Conservation (phyloP, 2,888 invertebrate species). For the Eupelmus urozonus region DNA sequence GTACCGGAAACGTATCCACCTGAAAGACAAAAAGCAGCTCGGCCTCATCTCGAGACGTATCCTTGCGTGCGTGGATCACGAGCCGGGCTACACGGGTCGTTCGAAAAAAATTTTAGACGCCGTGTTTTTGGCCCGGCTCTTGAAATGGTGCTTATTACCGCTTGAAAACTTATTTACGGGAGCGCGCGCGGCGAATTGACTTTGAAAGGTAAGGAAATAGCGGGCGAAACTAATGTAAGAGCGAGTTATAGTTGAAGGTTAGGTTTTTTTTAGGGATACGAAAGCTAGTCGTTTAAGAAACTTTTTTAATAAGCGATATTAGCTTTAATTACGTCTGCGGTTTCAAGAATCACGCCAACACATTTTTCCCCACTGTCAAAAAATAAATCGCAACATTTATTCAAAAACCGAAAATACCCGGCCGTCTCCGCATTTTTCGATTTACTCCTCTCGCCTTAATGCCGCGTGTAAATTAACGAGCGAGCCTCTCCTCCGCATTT, state of each 20-base stretch:
- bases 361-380: too few relatives aligned
- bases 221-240: constrained; percentile 32
- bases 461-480: too few relatives aligned
- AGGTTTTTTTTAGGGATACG: background rate
- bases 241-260: background rate
- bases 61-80: constrained; percentile 3
- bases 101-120: constrained; percentile 54
- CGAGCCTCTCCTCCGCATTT: background rate
- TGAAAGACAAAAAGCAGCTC: constrained; percentile 24
- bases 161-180: constrained; percentile 62
- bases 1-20: constrained; percentile 38
- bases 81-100: background rate
- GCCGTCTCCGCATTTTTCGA: too few relatives aligned
- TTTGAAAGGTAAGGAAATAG: background rate
- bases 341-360: too few relatives aligned
- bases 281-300: background rate
- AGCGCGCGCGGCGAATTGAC: constrained; percentile 60
- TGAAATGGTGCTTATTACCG: constrained; percentile 42
- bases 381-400: background rate
- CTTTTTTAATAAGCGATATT: background rate
- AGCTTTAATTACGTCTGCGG: background rate
- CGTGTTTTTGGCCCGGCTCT: constrained; percentile 56
- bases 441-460: background rate
- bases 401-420: too few relatives aligned
- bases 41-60: constrained; percentile 44